Evolutionary conservation across 2,797 vertebrate species (phyloP).

Genomic region (Heteromormyrus szaboi): DNA sequence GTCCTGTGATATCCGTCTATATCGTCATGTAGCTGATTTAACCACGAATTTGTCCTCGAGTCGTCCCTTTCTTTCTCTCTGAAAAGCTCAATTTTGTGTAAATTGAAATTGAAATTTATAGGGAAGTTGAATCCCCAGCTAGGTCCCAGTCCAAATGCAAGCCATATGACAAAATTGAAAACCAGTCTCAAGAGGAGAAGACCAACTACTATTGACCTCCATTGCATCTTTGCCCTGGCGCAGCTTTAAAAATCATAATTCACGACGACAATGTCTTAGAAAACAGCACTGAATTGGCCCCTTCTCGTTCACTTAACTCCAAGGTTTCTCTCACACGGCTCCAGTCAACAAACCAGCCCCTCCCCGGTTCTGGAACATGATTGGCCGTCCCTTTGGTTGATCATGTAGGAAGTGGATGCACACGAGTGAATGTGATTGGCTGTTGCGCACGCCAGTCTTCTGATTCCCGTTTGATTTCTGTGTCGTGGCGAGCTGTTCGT

Average conservation of each 20-base stretch:
- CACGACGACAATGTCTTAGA: conserved; percentile 33
- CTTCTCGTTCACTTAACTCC: conserved; percentile 23
- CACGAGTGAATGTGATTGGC: conserved; percentile 38
- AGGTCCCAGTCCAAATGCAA: conserved; percentile 72
- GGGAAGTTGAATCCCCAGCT: conserved; percentile 79
- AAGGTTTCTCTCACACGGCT: conserved; percentile 42
- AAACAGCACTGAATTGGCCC: conserved; percentile 16
- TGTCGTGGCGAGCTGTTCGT: conserved; percentile 48
- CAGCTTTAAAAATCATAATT: conserved; percentile 64
- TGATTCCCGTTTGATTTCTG: not conserved
- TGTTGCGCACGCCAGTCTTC: conserved; percentile 33
- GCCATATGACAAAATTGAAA: conserved; percentile 74
- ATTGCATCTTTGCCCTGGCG: conserved; percentile 79
- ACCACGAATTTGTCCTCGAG: conserved; percentile 46
- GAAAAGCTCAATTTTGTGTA: conserved; percentile 60
- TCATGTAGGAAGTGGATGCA: not conserved
- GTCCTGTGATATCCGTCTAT: conserved; percentile 23
- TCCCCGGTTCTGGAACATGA: conserved; percentile 35
- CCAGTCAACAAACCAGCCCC: conserved; percentile 65
- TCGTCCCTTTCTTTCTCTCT: conserved; percentile 40
- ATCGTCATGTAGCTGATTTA: conserved; percentile 38
- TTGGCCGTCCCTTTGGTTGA: conserved; percentile 35
- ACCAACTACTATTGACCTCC: conserved; percentile 85
- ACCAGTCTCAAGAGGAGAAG: conserved; percentile 79
- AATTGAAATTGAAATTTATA: conserved; percentile 55